Base-by-base conservation (phyloP, 2,797 vertebrate species). In the Octomys mimax region DNA sequence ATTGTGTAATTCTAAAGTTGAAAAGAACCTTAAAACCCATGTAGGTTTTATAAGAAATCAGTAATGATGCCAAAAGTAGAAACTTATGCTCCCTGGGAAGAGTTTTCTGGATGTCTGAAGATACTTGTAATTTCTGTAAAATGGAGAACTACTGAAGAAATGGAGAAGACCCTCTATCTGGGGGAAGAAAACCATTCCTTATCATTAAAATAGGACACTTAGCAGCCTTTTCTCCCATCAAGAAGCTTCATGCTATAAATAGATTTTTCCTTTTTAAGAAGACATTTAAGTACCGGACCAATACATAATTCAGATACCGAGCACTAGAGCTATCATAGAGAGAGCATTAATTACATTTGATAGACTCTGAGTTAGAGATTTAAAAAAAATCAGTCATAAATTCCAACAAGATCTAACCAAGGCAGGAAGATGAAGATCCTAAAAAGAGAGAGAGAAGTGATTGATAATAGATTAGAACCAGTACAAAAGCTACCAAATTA, bases 1-100 rank as follows among this genome's bases (percentile, higher is more conserved):
- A 92, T 92, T 71, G 89, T 31, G 86, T 68, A 91, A 95, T 87
- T 89, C 12, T 96, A 80, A 62, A 68, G 22, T 94, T 94, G n/a
- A 42, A 71, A 93, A 36, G 49, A 33, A 73, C 36, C 42, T 62
- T 82, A 89, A 92, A 90, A 78, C 21, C 59, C 52, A 77, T 82
- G 71, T 52, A 90, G 14, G 22, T 85, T 95, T 95, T 86, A 90
- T 77, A 83, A 88, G 68, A 88, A 88, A 88, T 92, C 36, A 79
- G 16, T 28, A 68, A 77, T 70, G 33, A 28, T 80, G 36, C 36
- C 87, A 92, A 92, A 73, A 95, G 83, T 66, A 75, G 68, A 86
- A 82, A 85, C 26, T 89, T 89, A 66, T 75, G 52, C 36, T 96
- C 14, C 39, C 26, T 54, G 82, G n/a, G 12, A 87, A 71, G n/a